Percentiles rank a stretch among this genome's conserved stretches.
These are phyloP conservation scores for Drosophila antonietae DNA, from an alignment of 2,888 invertebrate species.

Conservation along the genomic window DNA sequence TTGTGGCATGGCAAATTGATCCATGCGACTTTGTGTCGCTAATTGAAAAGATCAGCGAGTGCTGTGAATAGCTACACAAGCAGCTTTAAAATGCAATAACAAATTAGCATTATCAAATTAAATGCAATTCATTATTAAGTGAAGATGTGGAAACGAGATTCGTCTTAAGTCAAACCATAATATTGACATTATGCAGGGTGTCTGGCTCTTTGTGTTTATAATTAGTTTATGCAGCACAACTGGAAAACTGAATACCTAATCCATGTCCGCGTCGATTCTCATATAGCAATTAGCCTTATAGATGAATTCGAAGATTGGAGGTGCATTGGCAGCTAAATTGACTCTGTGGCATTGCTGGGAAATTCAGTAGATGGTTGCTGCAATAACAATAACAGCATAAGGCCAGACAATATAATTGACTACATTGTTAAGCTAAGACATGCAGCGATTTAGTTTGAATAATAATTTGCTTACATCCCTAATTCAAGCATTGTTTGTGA, in stretches of 20 bases:
- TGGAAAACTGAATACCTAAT: too few relatives aligned
- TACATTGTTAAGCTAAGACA: background rate
- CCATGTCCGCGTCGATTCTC: too few relatives aligned
- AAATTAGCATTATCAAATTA: constrained; percentile 19
- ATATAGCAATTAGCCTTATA: too few relatives aligned
- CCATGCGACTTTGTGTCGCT: constrained; percentile 52
- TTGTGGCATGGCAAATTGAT: constrained; percentile 60
- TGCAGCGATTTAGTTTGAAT: background rate
- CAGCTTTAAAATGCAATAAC: constrained; percentile 13
- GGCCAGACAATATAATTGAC: background rate
- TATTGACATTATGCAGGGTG: too few relatives aligned
- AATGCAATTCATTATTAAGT: constrained; percentile 1
- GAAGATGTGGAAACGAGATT: too few relatives aligned
- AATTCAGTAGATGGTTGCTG: background rate
- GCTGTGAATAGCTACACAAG: background rate
- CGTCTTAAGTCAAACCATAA: background rate
- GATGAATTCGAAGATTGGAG: background rate
- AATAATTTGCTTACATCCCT: background rate
- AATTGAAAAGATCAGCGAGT: constrained; percentile 67
- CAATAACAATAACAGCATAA: background rate
- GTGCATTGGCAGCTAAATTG: background rate
- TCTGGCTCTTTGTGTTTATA: background rate
- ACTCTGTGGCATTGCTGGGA: background rate
- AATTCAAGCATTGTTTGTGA: background rate
- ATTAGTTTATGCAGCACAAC: background rate